Percentiles rank a stretch among this genome's conserved stretches.
Evolutionary conservation across 2,888 invertebrate genomes (phyloP).

Genomic region (Eupithecia insigniata): DNA sequence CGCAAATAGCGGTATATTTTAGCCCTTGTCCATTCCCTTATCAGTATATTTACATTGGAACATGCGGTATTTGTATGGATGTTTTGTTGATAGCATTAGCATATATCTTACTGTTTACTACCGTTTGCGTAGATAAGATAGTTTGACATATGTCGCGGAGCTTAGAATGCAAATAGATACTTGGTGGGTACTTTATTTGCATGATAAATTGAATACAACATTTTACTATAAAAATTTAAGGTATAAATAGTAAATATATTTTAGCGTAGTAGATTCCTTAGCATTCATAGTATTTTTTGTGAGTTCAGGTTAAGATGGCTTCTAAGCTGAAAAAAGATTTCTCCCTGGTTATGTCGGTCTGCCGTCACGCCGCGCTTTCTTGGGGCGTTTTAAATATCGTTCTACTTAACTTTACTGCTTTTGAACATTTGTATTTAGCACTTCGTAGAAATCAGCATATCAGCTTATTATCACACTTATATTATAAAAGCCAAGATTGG

Average conservation of each 20-base stretch:
- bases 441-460: too few species aligned
- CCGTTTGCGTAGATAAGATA: conserved; percentile 33
- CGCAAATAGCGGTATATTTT: conserved; percentile 18
- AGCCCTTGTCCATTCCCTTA: conserved; percentile 34
- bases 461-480: too few species aligned
- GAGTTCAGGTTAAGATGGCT: neutral
- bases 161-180: conserved; percentile 17
- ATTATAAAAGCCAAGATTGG: too few species aligned
- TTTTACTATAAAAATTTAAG: neutral
- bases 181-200: conserved; percentile 10
- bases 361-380: too few species aligned
- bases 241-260: neutral
- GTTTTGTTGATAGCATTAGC: conserved; percentile 37
- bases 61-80: conserved; percentile 33
- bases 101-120: conserved; percentile 37
- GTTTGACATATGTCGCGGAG: conserved; percentile 21
- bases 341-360: too few species aligned
- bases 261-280: neutral
- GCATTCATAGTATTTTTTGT: neutral
- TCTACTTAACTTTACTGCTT: too few species aligned
- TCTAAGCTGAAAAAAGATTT: too few species aligned
- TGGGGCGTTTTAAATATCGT: too few species aligned
- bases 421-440: too few species aligned
- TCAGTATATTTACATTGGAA: conserved; percentile 35
- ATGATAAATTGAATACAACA: conserved; percentile 6